Evolutionary conservation across 1,140 invertebrate genomes (phyloP), one percentile per base, ranked within the genome.

Genomic region (Oncopodura yosiiana): DNA sequence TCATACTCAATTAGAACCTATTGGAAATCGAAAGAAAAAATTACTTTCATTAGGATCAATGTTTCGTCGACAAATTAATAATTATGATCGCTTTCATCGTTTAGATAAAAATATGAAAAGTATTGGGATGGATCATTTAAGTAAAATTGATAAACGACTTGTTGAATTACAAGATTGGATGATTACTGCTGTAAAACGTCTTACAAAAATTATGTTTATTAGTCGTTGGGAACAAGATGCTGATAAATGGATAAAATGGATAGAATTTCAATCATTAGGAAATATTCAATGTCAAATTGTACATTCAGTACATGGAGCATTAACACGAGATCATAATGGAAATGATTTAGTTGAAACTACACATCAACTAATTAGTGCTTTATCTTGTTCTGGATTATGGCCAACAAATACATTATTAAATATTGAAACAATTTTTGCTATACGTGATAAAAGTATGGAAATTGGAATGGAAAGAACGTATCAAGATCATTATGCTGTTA

Each of bases 201-300:
- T 56, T 2, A 44, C 56, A 29, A 39, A 21, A 1, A 41, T 61
- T 1, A 53, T 57, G 29, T 32, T 37, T 21, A 56, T 61, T 14
- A 57, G 49, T 39, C 36, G 54, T 2, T 61, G 59, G 59, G 59
- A 61, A 27, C 49, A 61, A 43, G 54, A 61, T 24, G 49, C 43
- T 11, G 59, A 61, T 29, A 50, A 57, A 45, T 61, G 59, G 59
- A 45, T 57, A 23, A 49, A 53, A 49, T 57, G 49, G 54, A n/a
- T 61, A 1, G 59, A 61, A 30, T 61, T 52, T 32, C 49, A 57
- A 29, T 42, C 54, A 1, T 61, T 37, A 21, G 59, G 59, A 21
- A 61, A 49, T 53, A 53, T 39, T 18, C 53, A 57, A 37, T 51
- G 36, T 34, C 34, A 45, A 6, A 23, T 61, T 1, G 11, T 49